Percentiles rank a stretch among this genome's conserved stretches.
Conservation (phyloP, 1,140 invertebrate genomes). For the Gryon sp. region DNA sequence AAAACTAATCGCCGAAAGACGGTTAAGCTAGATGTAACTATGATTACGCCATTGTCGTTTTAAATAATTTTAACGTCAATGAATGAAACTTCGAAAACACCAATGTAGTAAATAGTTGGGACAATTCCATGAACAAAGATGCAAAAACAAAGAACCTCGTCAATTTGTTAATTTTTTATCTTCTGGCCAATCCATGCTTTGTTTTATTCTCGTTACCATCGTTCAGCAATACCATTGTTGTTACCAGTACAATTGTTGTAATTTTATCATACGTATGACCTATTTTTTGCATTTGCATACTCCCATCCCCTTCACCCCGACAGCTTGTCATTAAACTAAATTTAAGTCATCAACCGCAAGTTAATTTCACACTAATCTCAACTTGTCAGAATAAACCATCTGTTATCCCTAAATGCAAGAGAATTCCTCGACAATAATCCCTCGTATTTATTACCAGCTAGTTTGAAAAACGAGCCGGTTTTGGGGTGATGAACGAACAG, state of each 20-base stretch:
- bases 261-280: background rate
- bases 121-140: background rate
- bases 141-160: constrained; percentile 6
- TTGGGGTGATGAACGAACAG: constrained; percentile 28
- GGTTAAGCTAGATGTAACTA: constrained; percentile 21
- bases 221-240: background rate
- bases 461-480: constrained; percentile 12
- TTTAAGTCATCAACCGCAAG: no score
- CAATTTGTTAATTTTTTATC: constrained; percentile 23
- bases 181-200: background rate
- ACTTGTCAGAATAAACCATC: no score
- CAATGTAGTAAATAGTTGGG: background rate
- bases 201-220: background rate
- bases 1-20: no score
- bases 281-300: constrained; percentile 3
- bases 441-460: constrained; percentile 12
- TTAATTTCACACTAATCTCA: no score
- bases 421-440: no score
- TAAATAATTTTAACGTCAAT: background rate
- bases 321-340: no score
- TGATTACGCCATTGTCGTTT: constrained; percentile 6
- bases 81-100: background rate
- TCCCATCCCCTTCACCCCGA: no score
- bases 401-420: no score
- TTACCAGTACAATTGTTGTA: constrained; percentile 2